These are phyloP conservation scores for Sciurus niger DNA, from an alignment of 2,113 vertebrate genomes.

Conservation along the genomic window DNA sequence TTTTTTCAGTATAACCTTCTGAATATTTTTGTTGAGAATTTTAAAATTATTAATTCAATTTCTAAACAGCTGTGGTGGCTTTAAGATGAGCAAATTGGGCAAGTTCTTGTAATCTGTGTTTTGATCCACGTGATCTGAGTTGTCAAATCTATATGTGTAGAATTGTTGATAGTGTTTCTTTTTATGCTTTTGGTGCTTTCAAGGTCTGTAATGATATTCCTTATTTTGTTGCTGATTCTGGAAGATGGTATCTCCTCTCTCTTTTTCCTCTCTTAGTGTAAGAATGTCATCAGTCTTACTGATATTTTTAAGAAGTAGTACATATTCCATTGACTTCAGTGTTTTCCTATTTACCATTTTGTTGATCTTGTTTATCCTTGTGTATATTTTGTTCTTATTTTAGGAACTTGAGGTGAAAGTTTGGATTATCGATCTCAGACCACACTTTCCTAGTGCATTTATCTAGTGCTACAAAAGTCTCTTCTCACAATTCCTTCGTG, in stretches of 20 bases:
- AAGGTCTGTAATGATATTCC: background rate
- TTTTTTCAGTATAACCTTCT: background rate
- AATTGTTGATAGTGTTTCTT: background rate
- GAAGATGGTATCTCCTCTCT: background rate
- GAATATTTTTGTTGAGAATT: background rate
- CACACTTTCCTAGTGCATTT: background rate
- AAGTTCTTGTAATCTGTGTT: background rate
- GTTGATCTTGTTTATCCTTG: background rate
- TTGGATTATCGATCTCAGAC: background rate
- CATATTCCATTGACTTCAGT: background rate
- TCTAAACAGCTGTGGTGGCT: background rate
- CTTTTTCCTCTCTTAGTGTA: background rate
- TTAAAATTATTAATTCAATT: constrained; percentile 17
- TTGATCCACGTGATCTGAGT: background rate
- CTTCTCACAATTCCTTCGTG: background rate
- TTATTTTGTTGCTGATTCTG: background rate
- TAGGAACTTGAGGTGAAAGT: background rate
- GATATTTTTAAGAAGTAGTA: background rate
- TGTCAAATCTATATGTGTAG: background rate
- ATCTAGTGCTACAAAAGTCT: background rate
- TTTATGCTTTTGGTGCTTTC: background rate
- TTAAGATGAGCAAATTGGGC: background rate
- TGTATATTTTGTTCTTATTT: background rate
- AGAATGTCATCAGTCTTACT: background rate
- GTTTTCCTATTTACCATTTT: background rate